These are phyloP conservation scores for Leptura quadrifasciata DNA, from an alignment of 2,888 invertebrate species.

Conservation along the genomic window DNA sequence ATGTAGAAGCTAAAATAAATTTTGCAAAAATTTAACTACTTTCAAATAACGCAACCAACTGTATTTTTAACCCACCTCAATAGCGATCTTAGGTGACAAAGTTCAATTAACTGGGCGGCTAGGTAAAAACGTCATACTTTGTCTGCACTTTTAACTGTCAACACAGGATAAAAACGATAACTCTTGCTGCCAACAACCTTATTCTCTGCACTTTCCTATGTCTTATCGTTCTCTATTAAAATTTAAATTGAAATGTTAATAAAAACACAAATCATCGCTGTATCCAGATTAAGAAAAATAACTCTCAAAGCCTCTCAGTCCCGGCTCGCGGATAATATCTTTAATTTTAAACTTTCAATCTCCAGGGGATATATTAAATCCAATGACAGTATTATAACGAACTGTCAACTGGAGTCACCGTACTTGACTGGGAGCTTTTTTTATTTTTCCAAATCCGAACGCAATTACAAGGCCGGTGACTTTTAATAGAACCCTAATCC, in stretches of 20 bases:
- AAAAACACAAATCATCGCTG: constrained; percentile 39
- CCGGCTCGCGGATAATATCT: constrained; percentile 29
- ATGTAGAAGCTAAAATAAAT: no score
- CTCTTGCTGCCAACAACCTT: background rate
- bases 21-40: no score
- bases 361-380: constrained; percentile 50
- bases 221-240: constrained; percentile 27
- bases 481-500: constrained; percentile 61
- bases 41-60: no score
- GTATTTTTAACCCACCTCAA: no score
- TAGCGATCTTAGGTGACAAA: no score
- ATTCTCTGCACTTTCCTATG: background rate
- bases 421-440: constrained; percentile 44
- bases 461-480: constrained; percentile 55
- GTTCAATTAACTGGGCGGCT: no score
- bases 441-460: constrained; percentile 37
- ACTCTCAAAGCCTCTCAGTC: constrained; percentile 6
- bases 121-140: background rate
- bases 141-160: background rate
- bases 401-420: constrained; percentile 52
- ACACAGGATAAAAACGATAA: background rate
- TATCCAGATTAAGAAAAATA: constrained; percentile 36
- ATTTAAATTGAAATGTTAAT: constrained; percentile 35
- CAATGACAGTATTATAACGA: constrained; percentile 53
- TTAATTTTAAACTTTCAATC: constrained; percentile 38